Conservation (phyloP, 2,888 invertebrate species). For the Spodoptera littoralis region DNA sequence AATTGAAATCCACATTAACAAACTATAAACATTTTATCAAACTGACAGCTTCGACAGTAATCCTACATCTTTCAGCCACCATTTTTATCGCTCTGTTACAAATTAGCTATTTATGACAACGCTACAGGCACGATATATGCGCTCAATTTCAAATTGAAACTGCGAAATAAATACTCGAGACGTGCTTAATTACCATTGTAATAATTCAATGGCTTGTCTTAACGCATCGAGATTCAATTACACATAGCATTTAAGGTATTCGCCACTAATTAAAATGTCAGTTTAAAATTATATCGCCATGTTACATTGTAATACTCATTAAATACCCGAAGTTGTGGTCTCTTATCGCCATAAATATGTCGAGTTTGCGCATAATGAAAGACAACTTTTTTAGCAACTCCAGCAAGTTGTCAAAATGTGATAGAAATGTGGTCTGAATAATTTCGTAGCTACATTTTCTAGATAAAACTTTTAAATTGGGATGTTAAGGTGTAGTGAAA, state of each 20-base stretch:
- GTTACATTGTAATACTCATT: conserved; percentile 23
- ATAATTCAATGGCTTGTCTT: conserved; percentile 54
- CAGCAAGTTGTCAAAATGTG: conserved; percentile 16
- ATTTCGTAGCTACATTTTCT: conserved; percentile 31
- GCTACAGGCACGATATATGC: conserved; percentile 51
- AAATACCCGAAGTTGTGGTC: conserved; percentile 10
- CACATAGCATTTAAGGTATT: conserved; percentile 55
- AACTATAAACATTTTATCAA: conserved; percentile 44
- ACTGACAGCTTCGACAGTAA: conserved; percentile 37
- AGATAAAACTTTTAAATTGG: conserved; percentile 41
- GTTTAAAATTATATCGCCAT: conserved; percentile 48
- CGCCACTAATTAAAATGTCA: conserved; percentile 61
- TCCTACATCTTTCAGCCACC: conserved; percentile 34
- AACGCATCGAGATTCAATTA: conserved; percentile 67
- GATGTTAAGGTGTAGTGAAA: conserved; percentile 31
- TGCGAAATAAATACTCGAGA: conserved; percentile 47
- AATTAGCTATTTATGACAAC: conserved; percentile 39
- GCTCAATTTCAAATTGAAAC: conserved; percentile 55
- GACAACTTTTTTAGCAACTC: conserved; percentile 16
- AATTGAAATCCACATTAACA: conserved; percentile 37
- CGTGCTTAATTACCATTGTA: conserved; percentile 57
- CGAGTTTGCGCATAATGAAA: conserved; percentile 9
- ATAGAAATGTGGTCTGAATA: conserved; percentile 26
- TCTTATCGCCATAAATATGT: conserved; percentile 27
- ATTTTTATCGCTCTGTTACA: conserved; percentile 52